A percentile compares a stretch with the other conserved stretches of the same genome.
These are phyloP conservation scores for Sphyrna mokarran DNA, from an alignment of 2,113 vertebrate species.

Conservation along the genomic window DNA sequence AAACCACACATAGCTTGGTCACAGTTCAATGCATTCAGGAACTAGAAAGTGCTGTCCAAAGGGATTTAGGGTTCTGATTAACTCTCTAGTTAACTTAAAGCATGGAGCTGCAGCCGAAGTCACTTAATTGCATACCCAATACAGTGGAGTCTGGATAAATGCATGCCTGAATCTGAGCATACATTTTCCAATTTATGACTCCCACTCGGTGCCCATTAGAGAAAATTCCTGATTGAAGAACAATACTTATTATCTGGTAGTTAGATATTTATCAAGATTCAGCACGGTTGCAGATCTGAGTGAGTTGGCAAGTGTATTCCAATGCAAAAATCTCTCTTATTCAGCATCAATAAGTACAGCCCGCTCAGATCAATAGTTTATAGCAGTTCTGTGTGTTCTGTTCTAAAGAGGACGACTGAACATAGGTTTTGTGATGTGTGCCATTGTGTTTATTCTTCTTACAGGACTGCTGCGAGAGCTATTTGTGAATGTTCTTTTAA, in stretches of 20 bases:
- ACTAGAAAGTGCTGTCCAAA: conserved; percentile 36
- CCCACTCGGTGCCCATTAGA: background rate
- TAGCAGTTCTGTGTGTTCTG: conserved; percentile 20
- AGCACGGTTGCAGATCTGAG: background rate
- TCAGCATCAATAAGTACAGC: background rate
- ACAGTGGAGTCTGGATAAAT: background rate
- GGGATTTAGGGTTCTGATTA: conserved; percentile 36
- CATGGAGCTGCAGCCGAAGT: conserved; percentile 7
- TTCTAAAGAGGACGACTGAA: conserved; percentile 10
- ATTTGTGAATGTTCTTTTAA: background rate
- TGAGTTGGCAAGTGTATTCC: conserved; percentile 2
- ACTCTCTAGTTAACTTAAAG: conserved; percentile 34
- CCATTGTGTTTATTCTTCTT: conserved; percentile 30
- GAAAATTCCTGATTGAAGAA: background rate
- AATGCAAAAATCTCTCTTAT: background rate
- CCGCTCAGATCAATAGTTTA: conserved; percentile 20
- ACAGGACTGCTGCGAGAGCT: background rate
- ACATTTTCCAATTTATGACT: background rate
- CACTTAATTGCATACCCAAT: conserved; percentile 35
- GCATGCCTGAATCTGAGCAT: background rate
- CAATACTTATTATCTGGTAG: background rate
- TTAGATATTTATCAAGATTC: background rate
- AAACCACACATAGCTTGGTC: conserved; percentile 36
- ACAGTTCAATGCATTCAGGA: conserved; percentile 38
- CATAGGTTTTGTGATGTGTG: conserved; percentile 31